Evolutionary conservation across 2,888 invertebrate species (phyloP), one percentile per base, ranked within the genome.

Genomic region (Tineola bisselliella): DNA sequence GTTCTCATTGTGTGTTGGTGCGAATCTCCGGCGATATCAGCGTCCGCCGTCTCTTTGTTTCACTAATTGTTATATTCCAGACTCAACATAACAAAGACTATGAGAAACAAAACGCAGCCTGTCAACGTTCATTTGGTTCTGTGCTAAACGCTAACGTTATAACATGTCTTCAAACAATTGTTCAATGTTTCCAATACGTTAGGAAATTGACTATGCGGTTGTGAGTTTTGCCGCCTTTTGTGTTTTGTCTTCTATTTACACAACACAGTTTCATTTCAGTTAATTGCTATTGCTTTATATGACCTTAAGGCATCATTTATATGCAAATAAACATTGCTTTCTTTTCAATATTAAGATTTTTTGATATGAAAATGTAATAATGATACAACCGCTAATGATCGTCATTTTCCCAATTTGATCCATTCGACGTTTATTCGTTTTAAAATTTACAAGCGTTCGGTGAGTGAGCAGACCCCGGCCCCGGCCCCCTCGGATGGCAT

Each of bases 401-500:
- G 79, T 79, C 78, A 77, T 80, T 84, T n/a, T 81, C 79, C 75
- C 71, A 78, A 83, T 82, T 75, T 68, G 74, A 77, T 74, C 70
- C 71, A 70, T 77, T 84, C 78, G 84, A 84, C 81, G 81, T 86
- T 84, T 82, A 84, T 86, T 82, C 84, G 80, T 81, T 86, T 86
- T 86, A 84, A 84, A 86, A 76, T 69, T 68, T 70, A 75, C 68
- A 68, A 66, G 68, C 67, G 43, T 56, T 52, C 43, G 48, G 59
- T 8, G 31, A 13, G 38, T 44, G 19, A 31, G 38, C 59, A 44
- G 44, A n/a, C 38, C 56, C 12, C 62, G n/a, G n/a, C 33, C 18
- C 61, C 12, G 15, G 11, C 62, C 56, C 54, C 54, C 56, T 31
- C 56, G 17, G 38, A 43, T 54, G 77, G 84, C 87, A 88, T 88